Evolutionary conservation across 2,888 invertebrate genomes (phyloP).

Genomic region (Parascotia fuliginaria): DNA sequence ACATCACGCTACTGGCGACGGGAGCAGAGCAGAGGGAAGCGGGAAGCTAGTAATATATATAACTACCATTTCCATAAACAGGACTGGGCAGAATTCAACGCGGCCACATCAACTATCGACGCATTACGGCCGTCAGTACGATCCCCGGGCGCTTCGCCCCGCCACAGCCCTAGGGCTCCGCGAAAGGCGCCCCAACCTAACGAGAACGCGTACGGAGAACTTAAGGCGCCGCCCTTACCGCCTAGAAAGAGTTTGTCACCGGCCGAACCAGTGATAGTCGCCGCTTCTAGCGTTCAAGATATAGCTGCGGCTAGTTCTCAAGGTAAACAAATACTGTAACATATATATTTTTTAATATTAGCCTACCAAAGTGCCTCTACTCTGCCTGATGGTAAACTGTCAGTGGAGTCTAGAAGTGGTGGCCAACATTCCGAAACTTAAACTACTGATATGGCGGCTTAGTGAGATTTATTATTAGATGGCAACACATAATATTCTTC

Average conservation of each 20-base stretch:
- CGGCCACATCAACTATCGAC: slow-evolving; percentile 87
- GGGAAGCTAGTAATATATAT: no score
- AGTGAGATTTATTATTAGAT: no score
- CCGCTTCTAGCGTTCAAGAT: slow-evolving; percentile 77
- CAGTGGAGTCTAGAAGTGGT: no score
- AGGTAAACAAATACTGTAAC: slow-evolving; percentile 35
- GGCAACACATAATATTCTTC: no score
- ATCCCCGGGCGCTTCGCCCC: slow-evolving; percentile 86
- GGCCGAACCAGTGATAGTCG: slow-evolving; percentile 63
- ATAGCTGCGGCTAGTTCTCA: slow-evolving; percentile 65
- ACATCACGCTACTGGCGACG: no score
- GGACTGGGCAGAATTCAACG: slow-evolving; percentile 88
- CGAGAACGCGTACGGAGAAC: slow-evolving; percentile 78
- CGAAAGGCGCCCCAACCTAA: slow-evolving; percentile 55
- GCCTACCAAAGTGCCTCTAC: no score
- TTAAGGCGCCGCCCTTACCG: slow-evolving; percentile 82
- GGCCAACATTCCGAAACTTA: no score
- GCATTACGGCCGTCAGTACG: slow-evolving; percentile 79
- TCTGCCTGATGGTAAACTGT: no score
- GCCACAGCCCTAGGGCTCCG: slow-evolving; percentile 74
- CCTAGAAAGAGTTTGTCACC: slow-evolving; percentile 86
- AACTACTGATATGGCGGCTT: no score
- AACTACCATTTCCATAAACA: no score
- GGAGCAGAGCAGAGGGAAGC: no score
- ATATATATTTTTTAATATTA: no score